Evolutionary conservation across 2,797 vertebrate species (phyloP), one percentile per base, ranked within the genome.

Genomic region (Lepus townsendii): DNA sequence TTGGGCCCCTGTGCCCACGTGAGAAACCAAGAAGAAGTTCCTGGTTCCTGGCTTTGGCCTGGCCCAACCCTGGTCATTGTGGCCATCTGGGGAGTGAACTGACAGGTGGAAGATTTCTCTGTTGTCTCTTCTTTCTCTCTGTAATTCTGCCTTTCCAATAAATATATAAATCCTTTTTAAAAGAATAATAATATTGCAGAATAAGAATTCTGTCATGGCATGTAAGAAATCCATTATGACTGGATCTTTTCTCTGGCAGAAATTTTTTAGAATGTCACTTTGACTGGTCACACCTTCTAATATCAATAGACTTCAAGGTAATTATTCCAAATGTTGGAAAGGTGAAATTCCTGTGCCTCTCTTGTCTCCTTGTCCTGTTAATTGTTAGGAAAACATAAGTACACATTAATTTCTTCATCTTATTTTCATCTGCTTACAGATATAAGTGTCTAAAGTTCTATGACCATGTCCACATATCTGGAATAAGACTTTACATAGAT

Each of bases 241-340:
- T 60, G 83, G 71, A 71, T n/a, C 62, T 83, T 93, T 84, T 69
- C 27, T 47, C 7, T 57, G 66, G 66, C 10, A 85, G 66, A 94
- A 90, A 80, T 95, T 94, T 77, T 86, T 1, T 66, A 68, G 95
- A 90, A 94, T 88, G 50, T 96, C 83, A 92, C 52, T 96, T 90
- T 83, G 76, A 91, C 73, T 85, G 60, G 69, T 78, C 57, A 68
- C 78, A 80, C 77, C 63, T 83, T 89, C 84, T 0, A 82, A 14
- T 60, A 88, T 52, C 88, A 82, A 93, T 9, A 85, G 30, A 76
- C n/a, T 71, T 89, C 35, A 92, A 1, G 62, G 24, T 57, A 94
- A 95, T 60, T 88, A n/a, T 92, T 95, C 17, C 30, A 91, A 89
- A 76, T 95, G 27, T 79, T 62, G 68, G 6, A 91, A 89, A 30